phyloP scores from a whole-genome alignment of 2,888 invertebrate species.

The Caradrina kadenii region DNA sequence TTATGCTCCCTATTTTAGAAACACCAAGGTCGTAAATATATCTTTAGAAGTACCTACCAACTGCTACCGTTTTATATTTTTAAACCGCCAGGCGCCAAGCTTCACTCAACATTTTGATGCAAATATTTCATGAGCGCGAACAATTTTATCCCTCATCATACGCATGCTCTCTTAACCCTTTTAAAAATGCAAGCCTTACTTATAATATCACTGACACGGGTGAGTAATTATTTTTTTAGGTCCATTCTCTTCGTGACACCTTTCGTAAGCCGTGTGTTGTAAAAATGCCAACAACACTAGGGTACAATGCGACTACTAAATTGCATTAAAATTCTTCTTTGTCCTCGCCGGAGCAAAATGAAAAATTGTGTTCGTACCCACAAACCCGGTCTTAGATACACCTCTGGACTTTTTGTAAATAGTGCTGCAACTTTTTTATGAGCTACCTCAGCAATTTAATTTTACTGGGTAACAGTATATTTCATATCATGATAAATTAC shows the following conservation, averaged over 20 bases:
- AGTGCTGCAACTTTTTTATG: constrained; percentile 55
- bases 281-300: constrained; percentile 67
- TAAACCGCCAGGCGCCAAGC: background rate
- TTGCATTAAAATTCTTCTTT: constrained; percentile 84
- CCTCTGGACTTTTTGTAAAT: constrained; percentile 51
- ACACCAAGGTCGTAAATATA: background rate
- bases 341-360: constrained; percentile 70
- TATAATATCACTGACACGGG: constrained; percentile 50
- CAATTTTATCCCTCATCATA: constrained; percentile 2
- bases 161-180: constrained; percentile 32
- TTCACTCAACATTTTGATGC: constrained; percentile 28
- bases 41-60: background rate
- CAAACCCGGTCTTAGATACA: constrained; percentile 58
- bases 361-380: constrained; percentile 72
- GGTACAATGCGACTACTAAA: constrained; percentile 75
- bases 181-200: constrained; percentile 54
- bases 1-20: background rate
- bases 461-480: constrained; percentile 20
- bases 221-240: constrained; percentile 68
- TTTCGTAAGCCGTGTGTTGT: constrained; percentile 70
- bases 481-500: constrained; percentile 5
- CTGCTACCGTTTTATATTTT: constrained; percentile 13
- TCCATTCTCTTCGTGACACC: constrained; percentile 69
- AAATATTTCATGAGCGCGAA: constrained; percentile 39
- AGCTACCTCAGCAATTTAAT: constrained; percentile 31